phyloP scores from a whole-genome alignment of 1,140 invertebrate species.

The Drosophila malerkotliana region DNA sequence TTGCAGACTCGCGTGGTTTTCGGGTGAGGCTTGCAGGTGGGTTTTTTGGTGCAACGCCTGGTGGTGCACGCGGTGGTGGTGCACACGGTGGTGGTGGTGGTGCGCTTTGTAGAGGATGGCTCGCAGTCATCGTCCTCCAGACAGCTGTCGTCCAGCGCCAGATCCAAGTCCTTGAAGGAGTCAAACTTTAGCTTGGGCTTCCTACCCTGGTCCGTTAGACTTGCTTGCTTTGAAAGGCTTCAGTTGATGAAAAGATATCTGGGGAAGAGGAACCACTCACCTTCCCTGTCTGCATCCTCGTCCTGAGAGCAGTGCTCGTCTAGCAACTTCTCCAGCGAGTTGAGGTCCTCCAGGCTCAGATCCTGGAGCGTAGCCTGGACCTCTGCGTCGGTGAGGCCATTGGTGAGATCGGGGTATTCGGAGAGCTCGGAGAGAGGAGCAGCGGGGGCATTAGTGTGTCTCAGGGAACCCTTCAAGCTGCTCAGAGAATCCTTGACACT shows the following conservation, averaged over 20 bases:
- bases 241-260: slow-evolving; percentile 1
- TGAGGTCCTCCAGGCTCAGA: slow-evolving; percentile 51
- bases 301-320: slow-evolving; percentile 36
- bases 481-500: not conserved
- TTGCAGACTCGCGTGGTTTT: slow-evolving; percentile 1
- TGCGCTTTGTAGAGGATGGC: slow-evolving; percentile 6
- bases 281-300: slow-evolving; percentile 16
- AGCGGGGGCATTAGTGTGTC: not conserved
- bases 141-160: slow-evolving; percentile 17
- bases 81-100: slow-evolving; percentile 1
- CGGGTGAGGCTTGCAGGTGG: not conserved
- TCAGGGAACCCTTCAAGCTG: not conserved
- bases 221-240: slow-evolving; percentile 48
- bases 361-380: slow-evolving; percentile 46
- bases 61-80: not conserved
- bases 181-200: slow-evolving; percentile 10
- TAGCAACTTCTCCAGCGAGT: slow-evolving; percentile 43
- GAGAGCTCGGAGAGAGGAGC: not conserved
- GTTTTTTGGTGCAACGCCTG: slow-evolving; percentile 10
- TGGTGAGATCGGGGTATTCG: slow-evolving; percentile 60
- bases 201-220: slow-evolving; percentile 28
- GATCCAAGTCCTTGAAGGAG: slow-evolving; percentile 15
- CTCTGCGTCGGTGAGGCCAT: slow-evolving; percentile 56
- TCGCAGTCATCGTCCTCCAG: slow-evolving; percentile 42
- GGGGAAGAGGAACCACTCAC: not conserved